phyloP scores from a whole-genome alignment of 2,888 invertebrate species.

The Lysandra coridon region DNA sequence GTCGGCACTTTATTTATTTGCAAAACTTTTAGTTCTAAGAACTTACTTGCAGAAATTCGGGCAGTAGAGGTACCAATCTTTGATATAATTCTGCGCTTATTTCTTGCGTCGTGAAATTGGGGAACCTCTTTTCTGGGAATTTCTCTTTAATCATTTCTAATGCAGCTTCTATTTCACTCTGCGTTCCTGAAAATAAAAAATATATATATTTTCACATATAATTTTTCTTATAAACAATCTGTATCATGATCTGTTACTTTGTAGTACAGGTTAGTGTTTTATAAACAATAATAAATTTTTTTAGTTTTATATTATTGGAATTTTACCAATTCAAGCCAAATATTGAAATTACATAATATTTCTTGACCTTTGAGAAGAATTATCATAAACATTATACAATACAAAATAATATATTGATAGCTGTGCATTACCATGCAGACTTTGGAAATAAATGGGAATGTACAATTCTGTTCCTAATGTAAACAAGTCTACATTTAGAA shows the following conservation, averaged over 20 bases:
- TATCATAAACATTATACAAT: not conserved
- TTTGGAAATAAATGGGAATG: not conserved
- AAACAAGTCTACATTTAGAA: too few relatives aligned
- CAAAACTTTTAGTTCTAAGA: not conserved
- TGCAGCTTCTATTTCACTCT: conserved; percentile 89
- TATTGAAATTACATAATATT: not conserved
- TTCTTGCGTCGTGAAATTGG: conserved; percentile 86
- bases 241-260: not conserved
- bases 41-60: conserved; percentile 81
- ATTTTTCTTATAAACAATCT: conserved; percentile 8
- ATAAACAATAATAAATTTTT: not conserved
- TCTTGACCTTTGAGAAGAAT: not conserved
- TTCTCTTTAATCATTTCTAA: conserved; percentile 91
- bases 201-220: not conserved
- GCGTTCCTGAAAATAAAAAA: conserved; percentile 79
- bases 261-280: not conserved
- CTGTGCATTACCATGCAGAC: not conserved
- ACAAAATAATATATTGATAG: not conserved
- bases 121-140: conserved; percentile 90
- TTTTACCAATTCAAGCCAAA: not conserved
- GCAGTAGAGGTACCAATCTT: conserved; percentile 72
- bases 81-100: conserved; percentile 77
- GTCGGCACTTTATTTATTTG: not conserved
- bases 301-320: not conserved
- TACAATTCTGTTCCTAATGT: too few relatives aligned